A percentile compares a stretch with the other conserved stretches of the same genome.
phyloP scores from a whole-genome alignment of 2,888 invertebrate genomes.

The Cheilosia grossa region DNA sequence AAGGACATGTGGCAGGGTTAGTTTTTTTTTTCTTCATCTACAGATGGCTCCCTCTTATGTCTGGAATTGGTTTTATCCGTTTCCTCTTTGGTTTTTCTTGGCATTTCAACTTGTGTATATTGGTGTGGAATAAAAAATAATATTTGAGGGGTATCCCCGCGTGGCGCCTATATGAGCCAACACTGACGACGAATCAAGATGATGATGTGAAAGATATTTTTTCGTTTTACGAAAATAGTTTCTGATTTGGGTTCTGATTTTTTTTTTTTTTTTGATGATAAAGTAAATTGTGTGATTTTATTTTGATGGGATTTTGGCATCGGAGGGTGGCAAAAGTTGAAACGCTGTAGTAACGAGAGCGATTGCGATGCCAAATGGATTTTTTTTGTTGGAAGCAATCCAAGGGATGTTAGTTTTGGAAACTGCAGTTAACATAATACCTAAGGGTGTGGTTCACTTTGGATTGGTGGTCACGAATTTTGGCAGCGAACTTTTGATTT shows the following conservation, averaged over 20 bases:
- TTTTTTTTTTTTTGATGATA: slow-evolving; percentile 23
- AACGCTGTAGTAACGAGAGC: slow-evolving; percentile 42
- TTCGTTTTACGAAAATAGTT: slow-evolving; percentile 64
- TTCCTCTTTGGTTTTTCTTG: neutral
- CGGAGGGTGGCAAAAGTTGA: slow-evolving; percentile 4
- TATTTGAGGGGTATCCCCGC: neutral
- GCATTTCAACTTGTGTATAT: slow-evolving; percentile 39
- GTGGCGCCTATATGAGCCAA: slow-evolving; percentile 8
- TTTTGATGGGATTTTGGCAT: slow-evolving; percentile 15
- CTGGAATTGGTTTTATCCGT: slow-evolving; percentile 52
- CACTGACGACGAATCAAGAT: slow-evolving; percentile 37
- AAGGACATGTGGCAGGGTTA: slow-evolving; percentile 52
- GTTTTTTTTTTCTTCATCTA: slow-evolving; percentile 4
- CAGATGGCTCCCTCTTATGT: slow-evolving; percentile 47
- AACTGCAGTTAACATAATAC: slow-evolving; percentile 47
- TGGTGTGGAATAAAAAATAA: slow-evolving; percentile 67
- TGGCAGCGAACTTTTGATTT: slow-evolving; percentile 46
- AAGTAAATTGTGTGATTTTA: slow-evolving; percentile 58
- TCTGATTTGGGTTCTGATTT: slow-evolving; percentile 32
- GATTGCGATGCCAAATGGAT: slow-evolving; percentile 64
- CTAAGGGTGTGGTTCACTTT: slow-evolving; percentile 47
- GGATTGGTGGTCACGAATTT: slow-evolving; percentile 12
- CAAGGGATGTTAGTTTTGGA: slow-evolving; percentile 49
- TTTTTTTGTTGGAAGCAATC: slow-evolving; percentile 69
- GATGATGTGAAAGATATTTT: slow-evolving; percentile 70